phyloP scores from a whole-genome alignment of 2,888 invertebrate species.

The Octodonta nipae region DNA sequence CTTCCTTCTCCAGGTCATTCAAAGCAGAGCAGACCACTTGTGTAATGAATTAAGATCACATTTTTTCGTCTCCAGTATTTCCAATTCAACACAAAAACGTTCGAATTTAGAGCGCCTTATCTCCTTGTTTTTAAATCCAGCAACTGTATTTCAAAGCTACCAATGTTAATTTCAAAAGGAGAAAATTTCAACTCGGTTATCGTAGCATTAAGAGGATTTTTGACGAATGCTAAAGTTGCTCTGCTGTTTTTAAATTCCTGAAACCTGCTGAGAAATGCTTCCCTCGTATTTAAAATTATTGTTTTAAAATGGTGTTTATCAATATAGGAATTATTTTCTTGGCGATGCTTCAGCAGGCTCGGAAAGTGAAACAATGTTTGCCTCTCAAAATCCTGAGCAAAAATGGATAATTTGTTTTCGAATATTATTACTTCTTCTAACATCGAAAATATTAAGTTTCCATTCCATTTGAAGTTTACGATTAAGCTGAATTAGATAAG shows the following conservation, averaged over 20 bases:
- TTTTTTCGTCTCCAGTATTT: too few relatives aligned
- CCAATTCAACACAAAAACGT: too few relatives aligned
- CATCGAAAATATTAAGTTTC: conserved; percentile 11
- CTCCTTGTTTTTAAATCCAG: too few relatives aligned
- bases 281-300: conserved; percentile 6
- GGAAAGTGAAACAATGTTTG: too few relatives aligned
- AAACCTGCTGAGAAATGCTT: conserved; percentile 3
- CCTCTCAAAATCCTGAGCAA: conserved; percentile 17
- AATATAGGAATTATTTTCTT: conserved; percentile 9
- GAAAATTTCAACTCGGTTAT: conserved; percentile 5
- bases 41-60: too few relatives aligned
- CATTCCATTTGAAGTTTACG: conserved; percentile 23
- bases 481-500: conserved; percentile 24
- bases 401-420: conserved; percentile 10
- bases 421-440: conserved; percentile 14
- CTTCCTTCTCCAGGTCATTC: too few relatives aligned
- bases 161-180: too few relatives aligned
- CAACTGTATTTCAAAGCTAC: too few relatives aligned
- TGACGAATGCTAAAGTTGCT: conserved; percentile 6
- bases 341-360: conserved; percentile 5
- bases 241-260: conserved; percentile 6
- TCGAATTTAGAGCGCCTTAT: too few relatives aligned
- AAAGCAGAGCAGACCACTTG: too few relatives aligned
- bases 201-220: conserved; percentile 6
- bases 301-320: conserved; percentile 5